These are phyloP conservation scores for Salarias fasciatus DNA, from an alignment of 2,797 vertebrate species.

Conservation along the genomic window DNA sequence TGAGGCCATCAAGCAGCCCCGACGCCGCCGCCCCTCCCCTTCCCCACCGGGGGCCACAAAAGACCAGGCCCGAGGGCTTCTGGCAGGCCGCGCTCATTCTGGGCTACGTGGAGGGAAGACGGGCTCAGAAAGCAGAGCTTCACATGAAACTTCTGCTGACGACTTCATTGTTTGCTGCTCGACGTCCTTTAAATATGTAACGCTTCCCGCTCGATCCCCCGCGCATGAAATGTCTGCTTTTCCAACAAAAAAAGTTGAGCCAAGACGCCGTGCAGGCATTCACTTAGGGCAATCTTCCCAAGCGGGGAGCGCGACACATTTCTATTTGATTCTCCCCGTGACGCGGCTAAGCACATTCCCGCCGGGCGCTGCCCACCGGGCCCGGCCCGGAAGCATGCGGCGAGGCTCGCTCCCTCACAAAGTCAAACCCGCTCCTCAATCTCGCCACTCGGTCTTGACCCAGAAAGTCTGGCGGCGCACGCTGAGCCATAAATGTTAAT, in stretches of 20 bases:
- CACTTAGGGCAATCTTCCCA: conserved; percentile 56
- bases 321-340: conserved; percentile 64
- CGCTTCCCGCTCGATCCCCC: conserved; percentile 22
- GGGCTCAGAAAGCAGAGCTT: no score
- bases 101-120: no score
- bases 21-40: no score
- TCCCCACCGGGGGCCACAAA: conserved; percentile 76
- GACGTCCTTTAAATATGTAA: conserved; percentile 39
- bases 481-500: conserved; percentile 82
- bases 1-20: conserved; percentile 67
- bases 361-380: conserved; percentile 49
- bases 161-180: no score
- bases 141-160: no score
- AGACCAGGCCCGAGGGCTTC: conserved; percentile 58
- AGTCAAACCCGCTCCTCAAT: conserved; percentile 67
- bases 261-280: conserved; percentile 35
- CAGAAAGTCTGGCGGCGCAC: conserved; percentile 71
- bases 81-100: conserved; percentile 58
- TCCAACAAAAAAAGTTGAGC: conserved; percentile 22
- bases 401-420: conserved; percentile 52
- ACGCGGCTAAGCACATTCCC: conserved; percentile 59
- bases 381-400: conserved; percentile 36
- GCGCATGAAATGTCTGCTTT: conserved; percentile 36
- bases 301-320: conserved; percentile 59
- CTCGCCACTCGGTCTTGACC: conserved; percentile 72